Base-by-base conservation (phyloP, 2,888 invertebrate genomes). In the Lottia gigantea region DNA sequence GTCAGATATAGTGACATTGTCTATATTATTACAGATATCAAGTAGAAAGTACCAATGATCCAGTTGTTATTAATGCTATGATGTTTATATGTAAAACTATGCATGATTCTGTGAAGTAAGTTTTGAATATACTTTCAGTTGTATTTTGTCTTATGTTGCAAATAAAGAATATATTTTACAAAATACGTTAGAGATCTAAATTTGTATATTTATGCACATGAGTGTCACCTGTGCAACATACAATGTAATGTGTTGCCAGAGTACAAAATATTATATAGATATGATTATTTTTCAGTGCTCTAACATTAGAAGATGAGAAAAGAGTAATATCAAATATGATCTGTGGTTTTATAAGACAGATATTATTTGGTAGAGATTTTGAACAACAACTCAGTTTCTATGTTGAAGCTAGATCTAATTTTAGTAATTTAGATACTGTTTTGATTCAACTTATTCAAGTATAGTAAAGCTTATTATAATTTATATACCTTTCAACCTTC, bases 361-460 rank as follows among this genome's bases (percentile, higher is more conserved):
- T 98, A 8, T 92, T 93, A 76, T 95, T 94, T 87, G 95, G 94
- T 14, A 80, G 85, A 16, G 95, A 97, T 88, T 93, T 95, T 85
- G 97, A 98, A 85, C 94, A 94, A 81, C 96, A 96, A 87, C 90
- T 99, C 14, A 93, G 93, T 85, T 98, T 97, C 90, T 97, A 95
- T 88, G 97, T 96, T 0, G 96, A 97, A 87, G 94, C 95, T 16
- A 91, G 98, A 78, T 94, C 94, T 8, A 92, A 94, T 0, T 97
- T 98, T 89, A 93, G 94, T 66, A 97, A 96, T 90, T 91, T 98
- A 55, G 97, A 98, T 88, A 90, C 92, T 1, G 95, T 97, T 19
- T 92, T 96, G 62, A 91, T 93, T 49, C 93, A 95, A 68, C 91
- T 98, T 55, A 94, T 98, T 0, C 95, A 95, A 90, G 95, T 95